These are phyloP conservation scores for Stomorhina lunata DNA, from an alignment of 2,888 invertebrate genomes.

Conservation along the genomic window DNA sequence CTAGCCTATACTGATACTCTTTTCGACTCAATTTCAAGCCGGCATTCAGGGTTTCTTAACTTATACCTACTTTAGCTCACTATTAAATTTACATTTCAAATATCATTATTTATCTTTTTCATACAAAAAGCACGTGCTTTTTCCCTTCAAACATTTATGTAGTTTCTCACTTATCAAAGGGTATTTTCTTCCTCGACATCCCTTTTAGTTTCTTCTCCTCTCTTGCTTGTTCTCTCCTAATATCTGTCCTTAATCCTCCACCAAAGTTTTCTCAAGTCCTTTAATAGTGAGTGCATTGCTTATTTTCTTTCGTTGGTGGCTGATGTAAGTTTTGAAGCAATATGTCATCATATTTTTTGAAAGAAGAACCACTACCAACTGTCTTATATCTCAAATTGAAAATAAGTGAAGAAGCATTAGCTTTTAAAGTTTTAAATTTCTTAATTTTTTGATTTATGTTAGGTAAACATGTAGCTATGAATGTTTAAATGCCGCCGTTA, in stretches of 20 bases:
- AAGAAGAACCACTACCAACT: neutral
- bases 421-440: neutral
- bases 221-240: neutral
- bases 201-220: neutral
- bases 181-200: neutral
- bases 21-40: slow-evolving; percentile 13
- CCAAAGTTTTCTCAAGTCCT: neutral
- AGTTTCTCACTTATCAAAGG: neutral
- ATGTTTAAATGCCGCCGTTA: neutral
- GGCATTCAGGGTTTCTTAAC: slow-evolving; percentile 18
- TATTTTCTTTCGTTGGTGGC: neutral
- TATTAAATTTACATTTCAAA: neutral
- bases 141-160: slow-evolving; percentile 11
- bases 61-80: too few relatives aligned
- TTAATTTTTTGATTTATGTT: neutral
- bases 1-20: neutral
- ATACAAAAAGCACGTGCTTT: slow-evolving; percentile 33
- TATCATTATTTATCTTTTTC: neutral
- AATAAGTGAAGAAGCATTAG: neutral
- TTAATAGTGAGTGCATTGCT: neutral
- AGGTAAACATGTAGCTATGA: neutral
- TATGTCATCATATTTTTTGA: slow-evolving; percentile 44
- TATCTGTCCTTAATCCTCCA: slow-evolving; percentile 15
- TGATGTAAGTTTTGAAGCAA: slow-evolving; percentile 47
- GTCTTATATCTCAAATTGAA: neutral